These are phyloP conservation scores for Camptogramma bilineatum DNA, from an alignment of 2,888 invertebrate genomes.

Conservation along the genomic window DNA sequence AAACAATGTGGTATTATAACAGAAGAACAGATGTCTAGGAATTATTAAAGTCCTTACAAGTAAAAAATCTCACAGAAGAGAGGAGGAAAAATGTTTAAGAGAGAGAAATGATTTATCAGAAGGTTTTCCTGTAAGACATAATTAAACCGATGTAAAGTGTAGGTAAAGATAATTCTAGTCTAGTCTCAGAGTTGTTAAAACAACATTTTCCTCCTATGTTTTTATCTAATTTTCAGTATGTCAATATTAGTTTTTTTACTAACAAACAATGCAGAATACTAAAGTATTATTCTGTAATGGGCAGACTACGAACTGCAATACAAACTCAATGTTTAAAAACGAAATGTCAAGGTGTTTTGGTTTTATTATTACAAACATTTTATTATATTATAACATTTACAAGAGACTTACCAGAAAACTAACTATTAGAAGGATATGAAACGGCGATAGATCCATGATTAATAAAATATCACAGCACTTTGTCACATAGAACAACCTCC, in stretches of 20 bases:
- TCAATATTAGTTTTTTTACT: not conserved
- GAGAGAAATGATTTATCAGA: no score
- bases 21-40: not conserved
- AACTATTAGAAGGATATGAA: slow-evolving; percentile 46
- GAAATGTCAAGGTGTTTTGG: not conserved
- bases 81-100: no score
- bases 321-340: not conserved
- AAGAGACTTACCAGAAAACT: slow-evolving; percentile 55
- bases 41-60: no score
- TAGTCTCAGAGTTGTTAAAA: not conserved
- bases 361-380: not conserved
- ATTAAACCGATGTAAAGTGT: no score
- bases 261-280: no score
- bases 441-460: slow-evolving; percentile 46
- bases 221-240: not conserved
- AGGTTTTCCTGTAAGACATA: no score
- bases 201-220: not conserved
- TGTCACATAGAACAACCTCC: not conserved
- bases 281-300: no score
- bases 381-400: not conserved
- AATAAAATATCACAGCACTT: slow-evolving; percentile 16
- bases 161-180: not conserved
- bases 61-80: no score
- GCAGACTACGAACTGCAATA: not conserved
- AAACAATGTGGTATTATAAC: not conserved